phyloP scores from a whole-genome alignment of 2,797 vertebrate genomes.

The Astyanax mexicanus region DNA sequence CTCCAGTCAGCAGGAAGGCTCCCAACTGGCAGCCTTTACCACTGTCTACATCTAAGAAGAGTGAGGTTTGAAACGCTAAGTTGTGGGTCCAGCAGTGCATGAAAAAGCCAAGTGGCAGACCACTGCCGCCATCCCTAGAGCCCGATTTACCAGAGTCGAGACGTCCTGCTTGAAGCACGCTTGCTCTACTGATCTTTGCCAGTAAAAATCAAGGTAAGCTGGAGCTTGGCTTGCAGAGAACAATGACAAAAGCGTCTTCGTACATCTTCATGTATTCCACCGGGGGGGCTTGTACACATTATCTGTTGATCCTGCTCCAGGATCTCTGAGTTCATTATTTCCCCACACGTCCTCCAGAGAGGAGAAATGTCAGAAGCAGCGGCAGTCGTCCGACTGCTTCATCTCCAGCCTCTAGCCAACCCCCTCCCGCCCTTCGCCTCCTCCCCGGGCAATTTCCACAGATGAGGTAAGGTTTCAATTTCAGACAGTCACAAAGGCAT shows the following conservation, averaged over 20 bases:
- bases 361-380: slow-evolving; percentile 51
- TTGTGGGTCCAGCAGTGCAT: background rate
- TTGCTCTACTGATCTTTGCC: slow-evolving; percentile 44
- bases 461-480: slow-evolving; percentile 57
- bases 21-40: background rate
- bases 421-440: slow-evolving; percentile 7
- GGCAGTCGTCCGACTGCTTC: slow-evolving; percentile 10
- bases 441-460: slow-evolving; percentile 41
- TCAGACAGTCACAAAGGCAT: slow-evolving; percentile 50
- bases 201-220: slow-evolving; percentile 40
- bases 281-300: slow-evolving; percentile 28
- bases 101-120: slow-evolving; percentile 14
- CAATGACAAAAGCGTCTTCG: slow-evolving; percentile 57
- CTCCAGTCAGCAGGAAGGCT: slow-evolving; percentile 1
- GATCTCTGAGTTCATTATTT: slow-evolving; percentile 64
- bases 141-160: slow-evolving; percentile 1
- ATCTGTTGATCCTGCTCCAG: slow-evolving; percentile 51
- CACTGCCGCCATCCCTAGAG: background rate
- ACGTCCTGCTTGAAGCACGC: background rate
- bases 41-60: background rate
- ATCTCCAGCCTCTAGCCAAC: slow-evolving; percentile 19
- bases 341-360: slow-evolving; percentile 44
- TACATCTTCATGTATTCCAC: slow-evolving; percentile 59
- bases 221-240: slow-evolving; percentile 48
- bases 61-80: slow-evolving; percentile 8